A percentile compares a stretch with the other conserved stretches of the same genome.
These are phyloP conservation scores for Sebastes vulpes DNA, from an alignment of 2,797 vertebrate genomes.

Conservation along the genomic window DNA sequence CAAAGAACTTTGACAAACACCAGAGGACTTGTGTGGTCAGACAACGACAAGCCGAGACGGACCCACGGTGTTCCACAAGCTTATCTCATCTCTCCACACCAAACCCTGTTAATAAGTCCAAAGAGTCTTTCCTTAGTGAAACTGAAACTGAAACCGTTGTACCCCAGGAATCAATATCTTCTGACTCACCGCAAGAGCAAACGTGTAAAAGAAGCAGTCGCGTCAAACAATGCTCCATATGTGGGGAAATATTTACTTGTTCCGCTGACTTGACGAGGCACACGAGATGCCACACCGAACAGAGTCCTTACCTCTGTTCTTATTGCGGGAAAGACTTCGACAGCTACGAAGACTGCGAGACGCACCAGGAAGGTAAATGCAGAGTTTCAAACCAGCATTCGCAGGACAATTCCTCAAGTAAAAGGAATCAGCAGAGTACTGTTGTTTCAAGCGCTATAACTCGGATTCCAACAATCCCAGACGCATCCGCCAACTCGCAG, in stretches of 20 bases:
- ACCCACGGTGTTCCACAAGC: background rate
- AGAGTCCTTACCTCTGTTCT: background rate
- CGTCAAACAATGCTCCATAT: conserved; percentile 27
- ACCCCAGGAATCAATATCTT: background rate
- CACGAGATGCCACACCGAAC: conserved; percentile 19
- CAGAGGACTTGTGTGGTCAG: conserved; percentile 17
- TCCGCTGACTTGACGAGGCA: conserved; percentile 33
- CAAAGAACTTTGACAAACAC: conserved; percentile 39
- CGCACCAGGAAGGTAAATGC: conserved; percentile 17
- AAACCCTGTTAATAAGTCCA: background rate
- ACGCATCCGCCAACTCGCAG: background rate
- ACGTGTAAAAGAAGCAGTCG: conserved; percentile 18
- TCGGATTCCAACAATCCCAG: background rate
- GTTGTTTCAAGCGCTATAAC: background rate
- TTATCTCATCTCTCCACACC: background rate
- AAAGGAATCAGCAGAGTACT: background rate
- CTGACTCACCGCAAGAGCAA: background rate
- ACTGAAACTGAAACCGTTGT: background rate
- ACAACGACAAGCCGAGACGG: conserved; percentile 8
- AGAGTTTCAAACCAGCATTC: background rate
- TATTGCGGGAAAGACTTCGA: conserved; percentile 32
- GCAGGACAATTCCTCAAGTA: background rate
- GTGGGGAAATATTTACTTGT: conserved; percentile 17
- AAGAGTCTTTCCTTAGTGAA: background rate
- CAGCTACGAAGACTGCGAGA: background rate